Base-by-base conservation (phyloP, 1,140 invertebrate species). In the Drosophila sproati region DNA sequence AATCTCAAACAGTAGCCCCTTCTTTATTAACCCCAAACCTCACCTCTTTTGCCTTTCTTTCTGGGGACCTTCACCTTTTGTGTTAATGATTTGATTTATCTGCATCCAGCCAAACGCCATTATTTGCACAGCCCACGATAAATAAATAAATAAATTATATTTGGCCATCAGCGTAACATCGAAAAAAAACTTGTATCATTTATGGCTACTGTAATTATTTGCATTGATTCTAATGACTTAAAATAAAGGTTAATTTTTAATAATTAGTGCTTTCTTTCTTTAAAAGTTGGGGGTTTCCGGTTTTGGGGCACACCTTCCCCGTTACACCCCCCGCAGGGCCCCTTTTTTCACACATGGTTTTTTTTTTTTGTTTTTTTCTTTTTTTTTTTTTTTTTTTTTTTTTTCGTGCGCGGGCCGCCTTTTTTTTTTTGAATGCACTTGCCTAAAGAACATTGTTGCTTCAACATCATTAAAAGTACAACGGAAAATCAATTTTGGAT, bases 31-130 rank as follows among this genome's bases (percentile, higher is more conserved):
- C 8, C 59, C 43, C 54, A 31, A 3, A 28, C 31, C 10, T 31
- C 28, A 5, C 8, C n/a, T 41, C 3, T 4, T 0, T n/a, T 41
- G 39, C 20, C 20, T 10, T 41, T 3, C 28, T 20, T 32, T 3
- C 12, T 10, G 12, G 29, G 8, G 55, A 52, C 54, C 69, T 76
- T 85, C 76, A 77, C 81, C 77, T 80, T 76, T 57, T 71, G 67
- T 80, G 77, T 80, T 89, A 88, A 87, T 87, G 83, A 87, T 87
- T 88, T 87, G 83, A 87, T 87, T 87, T 87, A 87, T 88, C 70
- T 83, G 54, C 50, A 59, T 32, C 50, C 60, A 41, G 50, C 50
- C 63, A 78, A 67, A 55, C 54, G 48, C 59, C 61, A 64, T 76
- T 72, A 71, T 76, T 76, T 76, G 68, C 73, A 71, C 47, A 63